Evolutionary conservation across 2,113 vertebrate genomes (phyloP).

Genomic region (Limanda limanda): DNA sequence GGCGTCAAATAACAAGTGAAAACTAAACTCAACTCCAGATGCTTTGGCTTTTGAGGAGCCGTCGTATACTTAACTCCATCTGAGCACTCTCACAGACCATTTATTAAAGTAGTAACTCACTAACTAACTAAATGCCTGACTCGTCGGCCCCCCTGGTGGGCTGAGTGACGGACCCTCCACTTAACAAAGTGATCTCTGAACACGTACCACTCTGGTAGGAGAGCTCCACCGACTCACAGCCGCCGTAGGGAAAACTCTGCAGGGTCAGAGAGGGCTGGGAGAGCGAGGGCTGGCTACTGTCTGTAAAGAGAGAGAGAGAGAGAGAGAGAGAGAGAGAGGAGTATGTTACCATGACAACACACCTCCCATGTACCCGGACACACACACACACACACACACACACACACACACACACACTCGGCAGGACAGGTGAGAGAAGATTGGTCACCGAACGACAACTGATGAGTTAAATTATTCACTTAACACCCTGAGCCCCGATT

Average conservation of each 20-base stretch:
- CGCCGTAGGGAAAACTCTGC: conserved; percentile 94
- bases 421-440: background rate
- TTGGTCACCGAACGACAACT: background rate
- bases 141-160: background rate
- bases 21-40: too few species aligned
- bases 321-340: background rate
- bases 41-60: too few species aligned
- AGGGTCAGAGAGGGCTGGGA: conserved; percentile 92
- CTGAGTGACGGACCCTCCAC: background rate
- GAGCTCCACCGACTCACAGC: conserved; percentile 95
- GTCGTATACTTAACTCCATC: too few species aligned
- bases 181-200: background rate
- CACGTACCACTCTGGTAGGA: conserved; percentile 86
- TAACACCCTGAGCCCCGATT: conserved; percentile 14
- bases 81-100: too few species aligned
- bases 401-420: background rate
- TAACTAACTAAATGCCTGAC: too few species aligned
- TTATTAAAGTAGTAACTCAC: too few species aligned
- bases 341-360: conserved; percentile 20
- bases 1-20: too few species aligned
- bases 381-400: background rate
- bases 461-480: conserved; percentile 6
- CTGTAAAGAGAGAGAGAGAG: conserved; percentile 70
- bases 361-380: background rate
- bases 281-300: conserved; percentile 91